A percentile compares a stretch with the other conserved stretches of the same genome.
Evolutionary conservation across 2,888 invertebrate genomes (phyloP).

Genomic region (Mesochorus sp.): DNA sequence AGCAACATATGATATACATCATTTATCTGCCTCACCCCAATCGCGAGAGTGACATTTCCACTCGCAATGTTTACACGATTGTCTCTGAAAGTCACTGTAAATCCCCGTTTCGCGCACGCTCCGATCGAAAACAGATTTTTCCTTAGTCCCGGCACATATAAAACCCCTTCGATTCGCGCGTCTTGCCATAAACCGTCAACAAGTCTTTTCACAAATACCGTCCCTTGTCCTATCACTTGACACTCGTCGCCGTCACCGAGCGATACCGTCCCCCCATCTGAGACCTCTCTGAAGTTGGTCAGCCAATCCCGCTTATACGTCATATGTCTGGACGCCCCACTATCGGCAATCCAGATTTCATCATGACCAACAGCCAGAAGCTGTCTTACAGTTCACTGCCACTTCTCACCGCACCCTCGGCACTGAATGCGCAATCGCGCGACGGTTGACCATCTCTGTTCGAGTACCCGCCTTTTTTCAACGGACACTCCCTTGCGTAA

Average conservation of each 20-base stretch:
- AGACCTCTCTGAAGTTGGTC: conserved; percentile 3
- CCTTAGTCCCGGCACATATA: conserved; percentile 54
- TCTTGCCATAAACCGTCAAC: conserved; percentile 37
- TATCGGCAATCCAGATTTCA: conserved; percentile 43
- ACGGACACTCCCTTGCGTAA: conserved; percentile 32
- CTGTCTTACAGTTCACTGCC: too few species aligned
- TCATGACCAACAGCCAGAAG: neutral
- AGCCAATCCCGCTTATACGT: conserved; percentile 37
- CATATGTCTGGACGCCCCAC: conserved; percentile 38
- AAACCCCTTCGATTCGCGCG: conserved; percentile 42
- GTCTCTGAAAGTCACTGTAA: conserved; percentile 4
- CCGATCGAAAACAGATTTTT: conserved; percentile 62
- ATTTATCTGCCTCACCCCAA: neutral
- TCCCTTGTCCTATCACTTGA: conserved; percentile 31
- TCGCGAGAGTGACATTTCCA: neutral
- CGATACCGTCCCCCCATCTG: conserved; percentile 38
- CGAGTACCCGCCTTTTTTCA: conserved; percentile 2
- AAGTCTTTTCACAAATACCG: conserved; percentile 14
- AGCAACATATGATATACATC: neutral
- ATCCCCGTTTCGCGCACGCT: conserved; percentile 27
- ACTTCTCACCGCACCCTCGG: neutral
- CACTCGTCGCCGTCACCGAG: conserved; percentile 38
- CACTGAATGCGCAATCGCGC: conserved; percentile 22
- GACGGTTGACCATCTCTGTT: neutral
- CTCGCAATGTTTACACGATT: neutral